Conservation (phyloP, 2,797 vertebrate genomes). For the Sebastolobus altivelis region DNA sequence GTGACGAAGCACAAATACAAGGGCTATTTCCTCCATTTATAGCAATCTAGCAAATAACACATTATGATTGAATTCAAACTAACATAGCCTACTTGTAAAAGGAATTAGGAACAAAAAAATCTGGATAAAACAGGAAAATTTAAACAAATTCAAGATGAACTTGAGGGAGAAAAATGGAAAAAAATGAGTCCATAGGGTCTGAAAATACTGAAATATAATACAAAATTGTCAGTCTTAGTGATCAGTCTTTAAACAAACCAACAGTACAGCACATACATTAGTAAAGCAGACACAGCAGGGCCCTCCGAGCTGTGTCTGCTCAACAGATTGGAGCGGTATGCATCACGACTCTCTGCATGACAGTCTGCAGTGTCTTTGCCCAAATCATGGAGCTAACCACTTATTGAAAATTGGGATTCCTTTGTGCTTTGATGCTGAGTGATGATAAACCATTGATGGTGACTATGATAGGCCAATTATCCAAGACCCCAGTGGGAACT, state of each 20-base stretch:
- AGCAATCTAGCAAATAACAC: background rate
- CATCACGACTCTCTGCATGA: constrained; percentile 52
- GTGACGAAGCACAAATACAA: background rate
- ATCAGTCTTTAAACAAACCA: constrained; percentile 30
- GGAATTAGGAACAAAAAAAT: background rate
- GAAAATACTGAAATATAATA: constrained; percentile 6
- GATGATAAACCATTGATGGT: constrained; percentile 74
- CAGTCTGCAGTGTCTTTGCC: constrained; percentile 61
- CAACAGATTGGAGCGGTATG: constrained; percentile 76
- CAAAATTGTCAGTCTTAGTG: background rate
- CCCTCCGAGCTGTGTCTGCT: constrained; percentile 60
- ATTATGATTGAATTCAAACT: background rate
- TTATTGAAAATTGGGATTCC: constrained; percentile 71
- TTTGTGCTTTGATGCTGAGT: constrained; percentile 68
- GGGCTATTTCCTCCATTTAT: background rate
- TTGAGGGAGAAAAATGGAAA: background rate
- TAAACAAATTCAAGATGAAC: background rate
- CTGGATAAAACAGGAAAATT: background rate
- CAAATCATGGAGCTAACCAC: constrained; percentile 65
- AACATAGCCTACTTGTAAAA: background rate
- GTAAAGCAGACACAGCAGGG: constrained; percentile 30
- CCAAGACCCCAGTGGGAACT: constrained; percentile 61
- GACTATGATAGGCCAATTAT: constrained; percentile 72
- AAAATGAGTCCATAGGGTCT: background rate
- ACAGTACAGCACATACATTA: constrained; percentile 18